Evolutionary conservation across 2,888 invertebrate genomes (phyloP).

Genomic region (Meteorus cinctellus): DNA sequence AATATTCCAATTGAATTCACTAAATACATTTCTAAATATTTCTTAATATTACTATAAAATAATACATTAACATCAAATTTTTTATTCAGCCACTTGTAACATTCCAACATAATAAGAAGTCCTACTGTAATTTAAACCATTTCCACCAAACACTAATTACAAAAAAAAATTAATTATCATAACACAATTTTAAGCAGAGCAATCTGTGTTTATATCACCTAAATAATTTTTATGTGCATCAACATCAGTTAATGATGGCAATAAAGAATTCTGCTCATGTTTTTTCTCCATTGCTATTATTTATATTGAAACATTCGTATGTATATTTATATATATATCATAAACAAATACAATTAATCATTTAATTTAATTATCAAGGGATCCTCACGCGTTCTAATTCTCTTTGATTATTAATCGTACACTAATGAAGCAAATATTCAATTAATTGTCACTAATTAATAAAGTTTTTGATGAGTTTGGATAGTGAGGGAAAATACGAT

Average conservation of each 20-base stretch:
- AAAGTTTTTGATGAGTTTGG: background rate
- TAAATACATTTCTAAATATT: too few species aligned
- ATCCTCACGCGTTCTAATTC: too few species aligned
- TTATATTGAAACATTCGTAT: background rate
- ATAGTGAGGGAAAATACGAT: background rate
- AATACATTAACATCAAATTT: too few species aligned
- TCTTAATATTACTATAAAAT: too few species aligned
- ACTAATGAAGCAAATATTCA: background rate
- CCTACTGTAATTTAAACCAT: too few species aligned
- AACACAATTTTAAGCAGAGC: background rate
- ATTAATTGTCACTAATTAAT: background rate
- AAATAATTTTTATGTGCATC: constrained; percentile 6
- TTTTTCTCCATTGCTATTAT: background rate
- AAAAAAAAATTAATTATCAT: background rate
- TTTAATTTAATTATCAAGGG: background rate
- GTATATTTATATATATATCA: background rate
- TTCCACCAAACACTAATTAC: too few species aligned
- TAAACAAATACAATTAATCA: background rate
- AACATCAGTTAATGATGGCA: background rate
- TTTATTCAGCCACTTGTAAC: too few species aligned
- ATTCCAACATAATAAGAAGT: too few species aligned
- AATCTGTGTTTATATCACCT: background rate
- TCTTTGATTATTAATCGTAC: background rate
- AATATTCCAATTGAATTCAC: too few species aligned
- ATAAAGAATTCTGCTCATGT: background rate